Base-by-base conservation (phyloP, 2,888 invertebrate genomes). In the Ormyrus thymus region DNA sequence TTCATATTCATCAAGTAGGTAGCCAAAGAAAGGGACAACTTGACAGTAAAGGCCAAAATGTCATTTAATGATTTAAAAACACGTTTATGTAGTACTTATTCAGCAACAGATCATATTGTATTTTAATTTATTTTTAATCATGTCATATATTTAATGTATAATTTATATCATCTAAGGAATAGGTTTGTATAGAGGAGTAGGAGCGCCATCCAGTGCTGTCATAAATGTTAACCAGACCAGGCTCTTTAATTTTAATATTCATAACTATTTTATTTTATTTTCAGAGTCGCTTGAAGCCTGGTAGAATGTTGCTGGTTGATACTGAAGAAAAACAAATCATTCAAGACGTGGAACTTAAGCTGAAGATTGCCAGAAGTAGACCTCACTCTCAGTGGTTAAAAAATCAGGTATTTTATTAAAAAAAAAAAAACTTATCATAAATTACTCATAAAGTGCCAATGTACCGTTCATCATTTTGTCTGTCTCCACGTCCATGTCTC, bases 221-320 rank as follows among this genome's bases (percentile, higher is more conserved):
- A 83, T 86, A 75, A 84, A 84, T 85, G 86, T 86, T 83, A 81
- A 79, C 74, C 59, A 81, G 62, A 45, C 59, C 43, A 1, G 55
- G 8, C 29, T 29, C 29, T 29, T 29, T 29, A 29, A 15, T 61
- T 45, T 56, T 45, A 76, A 58, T 76, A 50, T 76, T 81, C 15
- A 79, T 74, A 56, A 77, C 56, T 11, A 65, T 73, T 81, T 74
- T 69, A 75, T 82, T 83, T 88, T 86, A 85, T 86, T 91, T 91
- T 55, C 91, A 96, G 95, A 98, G 98, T 87, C 97, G 99, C 81
- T 92, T 99, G 86, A 98, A 98, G 91, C 99, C 99, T 1, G 99
- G 99, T 5, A 94, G 98, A 83, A 99, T 99, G 99, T 92, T 99
- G 89, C 91, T 99, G 84, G 98, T 99, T 70, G 99, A 99, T 90